phyloP scores from a whole-genome alignment of 2,888 invertebrate genomes.

The Brachyptera risi region DNA sequence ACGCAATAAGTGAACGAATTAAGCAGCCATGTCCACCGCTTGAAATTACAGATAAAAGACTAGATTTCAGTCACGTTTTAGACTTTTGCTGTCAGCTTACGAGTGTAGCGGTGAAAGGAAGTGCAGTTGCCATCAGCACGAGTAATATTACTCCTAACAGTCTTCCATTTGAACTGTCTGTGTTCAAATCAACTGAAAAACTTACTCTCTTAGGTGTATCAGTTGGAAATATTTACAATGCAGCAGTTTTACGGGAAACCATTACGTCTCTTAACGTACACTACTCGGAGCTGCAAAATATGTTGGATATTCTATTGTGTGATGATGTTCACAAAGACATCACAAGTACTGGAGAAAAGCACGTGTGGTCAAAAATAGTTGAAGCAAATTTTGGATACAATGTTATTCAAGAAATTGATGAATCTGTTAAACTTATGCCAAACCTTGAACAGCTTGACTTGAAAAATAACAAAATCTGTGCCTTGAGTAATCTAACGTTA shows the following conservation, averaged over 20 bases:
- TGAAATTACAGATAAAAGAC: slow-evolving; percentile 72
- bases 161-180: slow-evolving; percentile 73
- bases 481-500: slow-evolving; percentile 71
- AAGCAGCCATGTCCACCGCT: slow-evolving; percentile 79
- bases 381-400: slow-evolving; percentile 75
- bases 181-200: slow-evolving; percentile 72
- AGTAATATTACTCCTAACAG: slow-evolving; percentile 83
- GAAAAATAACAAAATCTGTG: slow-evolving; percentile 72
- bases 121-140: slow-evolving; percentile 62
- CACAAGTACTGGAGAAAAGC: slow-evolving; percentile 46
- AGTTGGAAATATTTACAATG: slow-evolving; percentile 63
- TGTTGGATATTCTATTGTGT: slow-evolving; percentile 78
- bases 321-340: slow-evolving; percentile 73
- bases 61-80: slow-evolving; percentile 85
- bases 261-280: slow-evolving; percentile 61
- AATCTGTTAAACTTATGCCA: slow-evolving; percentile 72
- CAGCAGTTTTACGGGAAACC: slow-evolving; percentile 58
- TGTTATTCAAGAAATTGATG: slow-evolving; percentile 70
- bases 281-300: slow-evolving; percentile 60
- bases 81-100: slow-evolving; percentile 80
- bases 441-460: slow-evolving; percentile 66
- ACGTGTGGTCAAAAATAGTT: slow-evolving; percentile 67
- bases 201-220: slow-evolving; percentile 66
- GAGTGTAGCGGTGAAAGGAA: slow-evolving; percentile 63
- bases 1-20: slow-evolving; percentile 84